These are phyloP conservation scores for Frankliniella intonsa DNA, from an alignment of 2,888 invertebrate species.

Conservation along the genomic window DNA sequence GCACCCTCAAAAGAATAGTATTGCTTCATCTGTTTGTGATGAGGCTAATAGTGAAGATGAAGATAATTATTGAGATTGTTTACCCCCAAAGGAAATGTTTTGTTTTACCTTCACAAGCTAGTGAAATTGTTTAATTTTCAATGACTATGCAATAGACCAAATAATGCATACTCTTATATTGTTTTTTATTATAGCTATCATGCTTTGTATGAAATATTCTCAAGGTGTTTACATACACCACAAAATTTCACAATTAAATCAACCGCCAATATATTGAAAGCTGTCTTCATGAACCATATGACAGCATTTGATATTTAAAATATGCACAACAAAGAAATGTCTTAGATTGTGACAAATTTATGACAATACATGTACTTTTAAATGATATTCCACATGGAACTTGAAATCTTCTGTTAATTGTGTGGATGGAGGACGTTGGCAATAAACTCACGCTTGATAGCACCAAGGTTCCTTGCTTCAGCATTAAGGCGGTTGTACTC, in stretches of 20 bases:
- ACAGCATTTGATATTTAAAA: background rate
- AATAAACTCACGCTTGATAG: background rate
- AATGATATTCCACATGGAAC: background rate
- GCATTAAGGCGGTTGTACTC: background rate
- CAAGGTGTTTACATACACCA: too few species aligned
- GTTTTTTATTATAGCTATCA: too few species aligned
- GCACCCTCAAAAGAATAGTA: background rate
- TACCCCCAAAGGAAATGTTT: background rate
- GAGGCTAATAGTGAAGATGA: background rate
- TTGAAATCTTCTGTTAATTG: background rate
- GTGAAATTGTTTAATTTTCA: background rate
- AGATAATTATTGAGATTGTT: background rate
- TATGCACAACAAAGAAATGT: background rate
- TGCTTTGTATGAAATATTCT: too few species aligned
- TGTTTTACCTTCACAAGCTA: background rate
- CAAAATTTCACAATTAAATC: background rate
- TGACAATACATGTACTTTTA: background rate
- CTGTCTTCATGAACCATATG: too few species aligned
- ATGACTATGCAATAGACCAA: background rate
- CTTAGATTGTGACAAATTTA: background rate
- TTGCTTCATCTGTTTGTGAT: background rate
- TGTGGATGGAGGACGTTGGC: background rate
- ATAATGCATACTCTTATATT: too few species aligned
- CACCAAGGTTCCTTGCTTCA: background rate
- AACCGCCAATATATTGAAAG: background rate